Evolutionary conservation across 1,140 invertebrate species (phyloP).

Genomic region (Drosophila nannoptera): DNA sequence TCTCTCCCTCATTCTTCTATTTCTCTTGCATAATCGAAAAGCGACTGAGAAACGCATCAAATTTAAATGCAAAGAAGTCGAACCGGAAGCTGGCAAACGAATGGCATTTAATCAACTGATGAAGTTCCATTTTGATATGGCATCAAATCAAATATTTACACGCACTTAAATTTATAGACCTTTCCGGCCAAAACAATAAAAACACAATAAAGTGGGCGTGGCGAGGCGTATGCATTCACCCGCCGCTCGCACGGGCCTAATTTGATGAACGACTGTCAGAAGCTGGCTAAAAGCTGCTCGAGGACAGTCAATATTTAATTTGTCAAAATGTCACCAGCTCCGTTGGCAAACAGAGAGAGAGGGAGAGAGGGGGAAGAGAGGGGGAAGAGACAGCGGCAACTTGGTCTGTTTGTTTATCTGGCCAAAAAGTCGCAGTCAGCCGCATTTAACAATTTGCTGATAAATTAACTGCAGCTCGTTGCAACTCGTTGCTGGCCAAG

Average conservation of each 20-base stretch:
- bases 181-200: constrained; percentile 49
- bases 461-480: constrained; percentile 55
- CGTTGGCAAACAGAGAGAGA: neutral
- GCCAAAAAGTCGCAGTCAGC: constrained; percentile 17
- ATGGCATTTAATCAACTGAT: constrained; percentile 60
- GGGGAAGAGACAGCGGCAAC: neutral
- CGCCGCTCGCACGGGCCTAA: constrained; percentile 14
- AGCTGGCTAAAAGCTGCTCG: neutral
- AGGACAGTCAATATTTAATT: constrained; percentile 58
- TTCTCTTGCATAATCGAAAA: constrained; percentile 7
- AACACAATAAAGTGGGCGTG: constrained; percentile 33
- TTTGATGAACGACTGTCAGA: constrained; percentile 33
- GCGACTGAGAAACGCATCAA: constrained; percentile 31
- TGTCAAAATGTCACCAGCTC: constrained; percentile 38
- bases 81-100: too few relatives aligned
- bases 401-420: neutral
- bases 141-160: constrained; percentile 73
- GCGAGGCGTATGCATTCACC: constrained; percentile 66
- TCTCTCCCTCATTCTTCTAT: neutral
- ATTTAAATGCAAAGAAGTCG: constrained; percentile 41
- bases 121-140: constrained; percentile 15
- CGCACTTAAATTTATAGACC: constrained; percentile 68
- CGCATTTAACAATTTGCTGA: constrained; percentile 67
- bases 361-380: neutral
- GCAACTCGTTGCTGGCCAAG: constrained; percentile 5